A percentile compares a stretch with the other conserved stretches of the same genome.
These are phyloP conservation scores for Sinocyclocheilus anshuiensis DNA, from an alignment of 2,113 vertebrate species.

Conservation along the genomic window DNA sequence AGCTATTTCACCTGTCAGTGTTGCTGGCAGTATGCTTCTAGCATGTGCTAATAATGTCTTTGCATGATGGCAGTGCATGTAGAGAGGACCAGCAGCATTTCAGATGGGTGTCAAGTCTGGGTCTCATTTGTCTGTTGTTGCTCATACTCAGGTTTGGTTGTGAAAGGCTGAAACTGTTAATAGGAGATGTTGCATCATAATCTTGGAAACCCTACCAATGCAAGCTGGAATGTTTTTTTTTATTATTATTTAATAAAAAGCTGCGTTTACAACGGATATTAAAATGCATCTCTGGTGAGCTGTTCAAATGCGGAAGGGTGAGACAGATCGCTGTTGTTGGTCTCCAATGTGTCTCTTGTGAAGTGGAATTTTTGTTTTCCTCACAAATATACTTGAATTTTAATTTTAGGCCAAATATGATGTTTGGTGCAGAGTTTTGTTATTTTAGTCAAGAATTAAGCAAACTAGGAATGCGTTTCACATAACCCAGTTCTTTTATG, in stretches of 20 bases:
- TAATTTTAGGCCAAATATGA: background rate
- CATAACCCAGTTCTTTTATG: background rate
- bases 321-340: too few relatives aligned
- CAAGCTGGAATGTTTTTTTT: too few relatives aligned
- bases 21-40: constrained; percentile 3
- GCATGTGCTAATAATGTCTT: background rate
- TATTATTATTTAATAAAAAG: background rate
- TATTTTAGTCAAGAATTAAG: background rate
- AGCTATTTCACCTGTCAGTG: constrained; percentile 9
- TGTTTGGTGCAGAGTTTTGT: background rate
- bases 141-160: background rate
- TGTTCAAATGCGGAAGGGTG: background rate
- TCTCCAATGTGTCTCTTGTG: background rate
- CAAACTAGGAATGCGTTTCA: background rate
- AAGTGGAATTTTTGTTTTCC: background rate
- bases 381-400: background rate
- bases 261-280: background rate
- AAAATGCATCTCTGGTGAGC: background rate
- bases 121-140: background rate
- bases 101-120: background rate
- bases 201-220: background rate
- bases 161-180: background rate
- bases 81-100: background rate
- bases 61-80: background rate
- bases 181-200: background rate